phyloP scores from a whole-genome alignment of 1,140 invertebrate genomes.

The Saxidomus purpurata region DNA sequence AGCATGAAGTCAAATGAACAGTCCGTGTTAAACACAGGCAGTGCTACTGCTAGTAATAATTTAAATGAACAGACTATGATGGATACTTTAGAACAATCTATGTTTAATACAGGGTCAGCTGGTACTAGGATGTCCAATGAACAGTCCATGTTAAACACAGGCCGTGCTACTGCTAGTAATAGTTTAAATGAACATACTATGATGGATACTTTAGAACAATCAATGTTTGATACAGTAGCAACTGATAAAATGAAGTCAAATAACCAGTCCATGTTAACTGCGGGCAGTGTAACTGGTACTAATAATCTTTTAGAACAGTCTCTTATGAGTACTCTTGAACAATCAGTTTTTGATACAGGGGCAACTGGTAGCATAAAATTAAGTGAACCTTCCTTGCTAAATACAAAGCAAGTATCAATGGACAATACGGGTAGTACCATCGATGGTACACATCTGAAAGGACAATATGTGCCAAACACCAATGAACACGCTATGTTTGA shows the following conservation, averaged over 20 bases:
- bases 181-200: too few species aligned
- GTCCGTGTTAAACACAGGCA: neutral
- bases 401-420: too few species aligned
- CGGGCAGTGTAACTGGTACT: neutral
- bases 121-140: too few species aligned
- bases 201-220: neutral
- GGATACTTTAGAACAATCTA: neutral
- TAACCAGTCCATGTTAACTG: neutral
- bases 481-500: neutral
- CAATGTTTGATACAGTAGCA: neutral
- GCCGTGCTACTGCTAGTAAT: too few species aligned
- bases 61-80: neutral
- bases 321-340: neutral
- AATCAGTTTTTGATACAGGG: neutral
- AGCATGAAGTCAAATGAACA: neutral
- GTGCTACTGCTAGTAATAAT: neutral
- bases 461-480: too few species aligned
- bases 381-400: too few species aligned
- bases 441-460: too few species aligned
- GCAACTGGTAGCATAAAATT: neutral
- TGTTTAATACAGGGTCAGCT: neutral
- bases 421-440: too few species aligned
- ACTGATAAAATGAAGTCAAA: neutral
- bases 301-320: neutral
- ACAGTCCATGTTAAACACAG: too few species aligned